Evolutionary conservation across 1,140 invertebrate species (phyloP), one percentile per base, ranked within the genome.

Genomic region (Zaprionus capensis): DNA sequence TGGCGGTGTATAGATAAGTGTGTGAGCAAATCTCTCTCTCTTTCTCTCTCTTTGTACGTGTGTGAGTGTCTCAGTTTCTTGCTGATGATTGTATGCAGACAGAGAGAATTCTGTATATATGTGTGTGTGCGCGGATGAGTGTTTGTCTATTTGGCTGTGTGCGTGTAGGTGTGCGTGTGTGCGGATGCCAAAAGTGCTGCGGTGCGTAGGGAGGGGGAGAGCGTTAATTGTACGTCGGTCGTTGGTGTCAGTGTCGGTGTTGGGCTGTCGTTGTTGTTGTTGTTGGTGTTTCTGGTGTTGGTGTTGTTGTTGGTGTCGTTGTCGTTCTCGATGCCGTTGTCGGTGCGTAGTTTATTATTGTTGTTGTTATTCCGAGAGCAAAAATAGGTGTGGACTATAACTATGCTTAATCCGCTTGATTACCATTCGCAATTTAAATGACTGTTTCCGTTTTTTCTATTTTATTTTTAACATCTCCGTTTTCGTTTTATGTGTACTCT

Each of bases 381-480:
- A 76, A 77, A 86, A 80, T 62, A 70, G 65, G 49, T 63, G 57
- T 73, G 63, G n/a, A 57, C 59, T 78, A 26, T 70, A 53, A 78
- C 65, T 61, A 65, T 78, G 63, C 77, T 63, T 66, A 73, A 82
- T 82, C 71, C 77, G 80, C 76, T 82, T 77, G 76, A 82, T 82
- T 76, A 76, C 76, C 80, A 84, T 83, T 77, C 69, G 78, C 51
- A 82, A 80, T 86, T 87, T 71, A 76, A 82, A 87, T 82, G 61
- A 80, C 67, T 70, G 67, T 85, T 78, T 76, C 76, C 72, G 71
- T 68, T 73, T 73, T 69, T 70, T 81, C 34, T 72, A 69, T 65
- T 73, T 71, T 79, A 73, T 81, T 85, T 82, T 83, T 80, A 76
- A 80, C 71, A 78, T 75, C 59, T 70, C 66, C 71, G 65, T 64